phyloP scores from a whole-genome alignment of 2,797 vertebrate species.

The Pogonophryne albipinna region DNA sequence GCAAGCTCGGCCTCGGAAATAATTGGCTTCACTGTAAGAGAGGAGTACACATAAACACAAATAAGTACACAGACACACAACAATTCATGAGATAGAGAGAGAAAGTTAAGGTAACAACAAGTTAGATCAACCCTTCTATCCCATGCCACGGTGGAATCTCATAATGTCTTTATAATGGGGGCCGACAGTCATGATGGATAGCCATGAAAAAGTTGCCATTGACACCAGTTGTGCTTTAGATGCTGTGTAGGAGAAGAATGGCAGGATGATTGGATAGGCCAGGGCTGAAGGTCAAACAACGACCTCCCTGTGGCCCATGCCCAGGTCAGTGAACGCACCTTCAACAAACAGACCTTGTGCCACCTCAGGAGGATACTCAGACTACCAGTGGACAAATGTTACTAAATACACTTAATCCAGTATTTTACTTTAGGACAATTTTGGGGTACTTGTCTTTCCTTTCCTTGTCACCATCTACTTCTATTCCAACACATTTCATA shows the following conservation, averaged over 20 bases:
- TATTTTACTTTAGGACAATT: no score
- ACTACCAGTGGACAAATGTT: no score
- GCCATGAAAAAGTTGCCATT: conserved; percentile 61
- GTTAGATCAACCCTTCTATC: conserved; percentile 3
- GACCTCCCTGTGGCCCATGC: conserved; percentile 54
- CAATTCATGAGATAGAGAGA: conserved; percentile 13
- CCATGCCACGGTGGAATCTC: conserved; percentile 42
- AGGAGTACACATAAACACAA: conserved; percentile 6
- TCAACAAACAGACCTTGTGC: conserved; percentile 51
- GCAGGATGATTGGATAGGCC: conserved; percentile 59
- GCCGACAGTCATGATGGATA: conserved; percentile 64
- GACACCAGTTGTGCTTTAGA: conserved; percentile 60
- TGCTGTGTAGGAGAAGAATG: conserved; percentile 48
- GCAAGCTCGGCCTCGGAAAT: conserved; percentile 88
- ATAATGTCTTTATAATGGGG: conserved; percentile 74
- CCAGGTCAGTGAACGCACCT: conserved; percentile 48
- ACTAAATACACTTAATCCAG: no score
- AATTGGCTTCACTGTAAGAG: conserved; percentile 86
- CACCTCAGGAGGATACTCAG: conserved; percentile 38
- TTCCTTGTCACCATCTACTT: no score
- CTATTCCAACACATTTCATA: no score
- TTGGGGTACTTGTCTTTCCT: no score
- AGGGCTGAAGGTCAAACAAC: conserved; percentile 65
- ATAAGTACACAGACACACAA: conserved; percentile 25
- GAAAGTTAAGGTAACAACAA: conserved; percentile 14